Evolutionary conservation across 2,797 vertebrate genomes (phyloP), one percentile per base, ranked within the genome.

Genomic region (Smutsia temminckii): DNA sequence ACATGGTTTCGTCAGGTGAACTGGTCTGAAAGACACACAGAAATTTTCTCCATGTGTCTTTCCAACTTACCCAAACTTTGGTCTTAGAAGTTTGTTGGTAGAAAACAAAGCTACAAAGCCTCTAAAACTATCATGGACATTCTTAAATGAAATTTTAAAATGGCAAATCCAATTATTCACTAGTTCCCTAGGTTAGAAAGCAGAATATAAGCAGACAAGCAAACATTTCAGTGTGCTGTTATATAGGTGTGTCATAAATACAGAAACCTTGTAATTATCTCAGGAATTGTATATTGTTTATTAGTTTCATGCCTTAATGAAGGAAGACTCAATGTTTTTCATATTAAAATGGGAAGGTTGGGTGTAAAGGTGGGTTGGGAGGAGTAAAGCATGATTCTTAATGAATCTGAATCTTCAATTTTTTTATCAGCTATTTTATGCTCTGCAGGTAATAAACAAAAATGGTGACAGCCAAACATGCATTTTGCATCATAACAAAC

Each of bases 401-500:
- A 90, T 0, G 13, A 97, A 97, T 94, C 37, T 46, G 11, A 13
- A 92, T 92, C 92, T 93, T 53, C 83, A 3, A 29, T 75, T 96
- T 94, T 81, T 95, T 95, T 90, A 94, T 59, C 75, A 96, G 93
- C 88, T 75, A 16, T 91, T 51, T 86, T 97, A 68, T 96, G 93
- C 75, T 93, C 72, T 92, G 88, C 88, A 98, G 85, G 90, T 97
- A 97, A 94, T 61, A 81, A 97, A 98, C 91, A 95, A 13, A 97
- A 96, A 90, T 69, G 87, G 91, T 94, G 84, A 88, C 40, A 95
- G 77, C 1, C 95, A 97, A 97, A 95, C 95, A 97, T 91, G 88
- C 64, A 85, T 97, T 97, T 97, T 97, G 94, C 94, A 97, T 81
- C 85, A 95, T 79, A 97, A 97, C 95, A 97, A 97, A 93, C 72